Evolutionary conservation across 2,113 vertebrate genomes (phyloP), one percentile per base, ranked within the genome.

Genomic region (Cyrtonyx montezumae): DNA sequence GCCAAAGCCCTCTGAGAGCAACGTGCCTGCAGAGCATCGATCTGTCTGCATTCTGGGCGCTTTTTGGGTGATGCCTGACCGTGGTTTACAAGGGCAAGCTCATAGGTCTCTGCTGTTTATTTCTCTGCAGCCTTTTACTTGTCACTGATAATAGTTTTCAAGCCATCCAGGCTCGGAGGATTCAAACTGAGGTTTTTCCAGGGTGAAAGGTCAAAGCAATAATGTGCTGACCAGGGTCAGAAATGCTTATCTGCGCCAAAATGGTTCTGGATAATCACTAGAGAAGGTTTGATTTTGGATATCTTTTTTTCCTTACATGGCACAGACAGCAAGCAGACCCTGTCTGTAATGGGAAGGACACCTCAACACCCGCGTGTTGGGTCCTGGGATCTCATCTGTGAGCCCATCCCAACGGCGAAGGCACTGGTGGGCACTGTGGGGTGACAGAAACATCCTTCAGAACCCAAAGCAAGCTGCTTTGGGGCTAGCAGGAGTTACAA

Each of bases 81-180:
- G 2, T 53, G 66, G 94, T 84, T 96, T 94, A 91, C 93, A 92
- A 95, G 92, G 94, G 86, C 85, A 91, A 91, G 87, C 84, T 84
- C 93, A 89, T 30, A 93, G 92, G 94, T 96, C 95, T 90, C 75
- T 1, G 34, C 84, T 94, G 88, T 97, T 97, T 97, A 95, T 93
- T 94, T 90, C 96, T 95, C 91, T 84, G 82, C 93, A 95, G 92
- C 95, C 94, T 96, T 95, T 96, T 74, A 88, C 91, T 95, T 97
- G 95, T 97, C 96, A 95, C 85, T 88, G 90, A 79, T 88, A 95
- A 97, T 86, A 88, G 84, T 95, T 96, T 87, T 96, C 93, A 88
- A 96, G 92, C 83, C 88, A 69, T 84, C 78, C 37, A 69, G 62
- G 73, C 94, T 3, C 48, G 56, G 84, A 97, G 84, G 69, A 96